Conservation (phyloP, 2,113 vertebrate species). For the Strigops habroptila region DNA sequence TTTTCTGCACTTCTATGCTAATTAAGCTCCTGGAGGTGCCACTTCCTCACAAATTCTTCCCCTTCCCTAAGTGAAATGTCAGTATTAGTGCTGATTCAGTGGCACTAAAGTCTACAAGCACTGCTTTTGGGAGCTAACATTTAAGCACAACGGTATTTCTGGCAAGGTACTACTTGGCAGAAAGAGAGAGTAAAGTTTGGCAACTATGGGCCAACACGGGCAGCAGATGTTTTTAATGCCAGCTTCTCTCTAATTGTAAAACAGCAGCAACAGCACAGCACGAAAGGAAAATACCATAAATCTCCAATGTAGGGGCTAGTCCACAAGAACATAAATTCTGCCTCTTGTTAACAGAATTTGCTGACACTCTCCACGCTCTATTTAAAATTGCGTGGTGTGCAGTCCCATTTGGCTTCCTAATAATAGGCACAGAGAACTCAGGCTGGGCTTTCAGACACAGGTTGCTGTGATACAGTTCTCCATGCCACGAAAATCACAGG, state of each 20-base stretch:
- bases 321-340: background rate
- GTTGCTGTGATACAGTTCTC: background rate
- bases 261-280: slow-evolving; percentile 10
- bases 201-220: background rate
- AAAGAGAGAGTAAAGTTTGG: slow-evolving; percentile 15
- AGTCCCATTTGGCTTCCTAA: background rate
- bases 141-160: background rate
- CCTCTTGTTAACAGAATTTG: slow-evolving; percentile 10
- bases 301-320: background rate
- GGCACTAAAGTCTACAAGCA: background rate
- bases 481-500: fast-evolving
- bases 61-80: background rate
- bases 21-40: background rate
- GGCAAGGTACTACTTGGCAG: slow-evolving; percentile 15
- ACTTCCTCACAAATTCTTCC: background rate
- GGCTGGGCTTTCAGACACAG: background rate
- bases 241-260: slow-evolving; percentile 52
- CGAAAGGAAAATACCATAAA: background rate
- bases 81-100: background rate
- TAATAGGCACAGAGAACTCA: background rate
- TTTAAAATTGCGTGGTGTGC: background rate
- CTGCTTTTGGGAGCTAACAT: background rate
- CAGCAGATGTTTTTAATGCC: slow-evolving; percentile 58
- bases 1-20: background rate
- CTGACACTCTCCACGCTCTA: background rate